Base-by-base conservation (phyloP, 1,140 invertebrate genomes). In the Lasaia peninsularis region DNA sequence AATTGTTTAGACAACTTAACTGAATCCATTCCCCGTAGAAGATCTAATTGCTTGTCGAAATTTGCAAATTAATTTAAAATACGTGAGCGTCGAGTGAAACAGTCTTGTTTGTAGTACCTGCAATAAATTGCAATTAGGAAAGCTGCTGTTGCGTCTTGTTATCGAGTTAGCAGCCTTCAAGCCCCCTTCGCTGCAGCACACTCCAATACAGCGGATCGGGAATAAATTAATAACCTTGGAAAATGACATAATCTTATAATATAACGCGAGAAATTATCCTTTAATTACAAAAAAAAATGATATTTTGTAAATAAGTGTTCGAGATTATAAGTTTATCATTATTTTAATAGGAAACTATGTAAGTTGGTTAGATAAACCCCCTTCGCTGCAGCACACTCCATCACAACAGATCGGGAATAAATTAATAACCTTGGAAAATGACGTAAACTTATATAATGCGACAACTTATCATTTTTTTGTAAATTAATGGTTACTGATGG, bases 61-160 rank as follows among this genome's bases (percentile, higher is more conserved):
- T 81, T 78, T 74, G 68, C 80, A 78, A 82, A 86, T 88, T 88
- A 88, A 88, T 86, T 88, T 79, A 84, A 86, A 88, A 86, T 88
- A 88, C 81, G 77, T 81, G 75, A 80, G 83, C 76, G 77, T 75
- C 69, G 73, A 78, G 77, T 78, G 78, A 78, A 75, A 80, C 73
- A 74, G 81, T 74, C 73, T 85, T 85, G 82, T 87, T 83, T 83
- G 81, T 83, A 86, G 85, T 85, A 86, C 85, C 83, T 88, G 83
- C 81, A 86, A 88, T 85, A 88, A 88, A 88, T 88, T 88, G 81
- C 85, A 88, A 88, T 88, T 88, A 86, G 83, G 80, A 80, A 72
- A 85, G 73, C 81, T 82, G 80, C 78, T 79, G 82, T 83, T 83
- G 79, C 81, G 77, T 86, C 85, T 88, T 86, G 85, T 88, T 88